phyloP scores from a whole-genome alignment of 2,888 invertebrate genomes.

The Eulithis testata region DNA sequence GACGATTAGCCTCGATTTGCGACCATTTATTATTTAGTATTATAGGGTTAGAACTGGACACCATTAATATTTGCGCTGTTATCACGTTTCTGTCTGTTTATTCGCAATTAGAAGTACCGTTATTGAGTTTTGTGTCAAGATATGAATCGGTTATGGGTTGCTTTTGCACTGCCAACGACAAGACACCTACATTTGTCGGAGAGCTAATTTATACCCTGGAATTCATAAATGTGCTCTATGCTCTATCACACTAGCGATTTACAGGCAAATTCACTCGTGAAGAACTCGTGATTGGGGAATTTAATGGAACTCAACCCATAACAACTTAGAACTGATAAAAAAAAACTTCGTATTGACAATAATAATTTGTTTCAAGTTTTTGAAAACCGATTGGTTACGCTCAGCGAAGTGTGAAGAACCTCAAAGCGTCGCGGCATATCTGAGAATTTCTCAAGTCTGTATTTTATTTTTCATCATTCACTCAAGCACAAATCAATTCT shows the following conservation, averaged over 20 bases:
- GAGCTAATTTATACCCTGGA: no score
- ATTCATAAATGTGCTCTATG: no score
- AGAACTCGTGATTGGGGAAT: no score
- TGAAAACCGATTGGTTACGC: conserved; percentile 10
- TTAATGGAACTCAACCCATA: no score
- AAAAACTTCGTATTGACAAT: conserved; percentile 4
- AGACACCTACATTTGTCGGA: no score
- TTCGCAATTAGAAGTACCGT: conserved; percentile 26
- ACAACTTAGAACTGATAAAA: no score
- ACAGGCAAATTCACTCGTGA: no score
- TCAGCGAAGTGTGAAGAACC: background rate
- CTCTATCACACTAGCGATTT: no score
- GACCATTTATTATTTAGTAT: conserved; percentile 55
- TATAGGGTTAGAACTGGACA: conserved; percentile 36
- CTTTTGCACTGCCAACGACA: no score
- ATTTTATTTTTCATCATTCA: background rate
- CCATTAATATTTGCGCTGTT: conserved; percentile 32
- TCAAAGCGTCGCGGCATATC: background rate
- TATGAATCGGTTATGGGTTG: no score
- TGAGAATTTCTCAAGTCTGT: background rate
- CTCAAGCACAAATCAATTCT: background rate
- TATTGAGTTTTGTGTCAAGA: conserved; percentile 7
- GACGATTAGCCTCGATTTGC: conserved; percentile 62
- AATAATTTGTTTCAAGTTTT: conserved; percentile 12
- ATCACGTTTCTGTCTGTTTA: conserved; percentile 25